phyloP scores from a whole-genome alignment of 2,888 invertebrate species.

The Calameuta pallipes region DNA sequence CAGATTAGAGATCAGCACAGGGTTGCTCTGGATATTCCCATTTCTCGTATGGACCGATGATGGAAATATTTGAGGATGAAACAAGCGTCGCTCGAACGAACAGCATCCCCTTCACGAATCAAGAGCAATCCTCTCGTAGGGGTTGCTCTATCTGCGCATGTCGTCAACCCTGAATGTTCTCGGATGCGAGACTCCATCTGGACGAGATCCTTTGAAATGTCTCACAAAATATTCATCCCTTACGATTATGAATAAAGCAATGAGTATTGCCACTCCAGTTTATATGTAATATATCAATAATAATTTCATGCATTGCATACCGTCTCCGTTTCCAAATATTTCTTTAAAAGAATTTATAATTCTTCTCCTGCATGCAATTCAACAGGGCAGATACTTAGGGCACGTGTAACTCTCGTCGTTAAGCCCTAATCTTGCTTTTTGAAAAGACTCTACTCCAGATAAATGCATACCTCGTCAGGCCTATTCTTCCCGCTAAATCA shows the following conservation, averaged over 20 bases:
- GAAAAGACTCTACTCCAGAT: background rate
- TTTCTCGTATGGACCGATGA: background rate
- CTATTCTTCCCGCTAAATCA: background rate
- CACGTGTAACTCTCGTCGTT: background rate
- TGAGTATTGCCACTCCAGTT: background rate
- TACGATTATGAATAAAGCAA: background rate
- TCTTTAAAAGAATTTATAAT: background rate
- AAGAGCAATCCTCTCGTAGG: background rate
- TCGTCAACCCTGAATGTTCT: background rate
- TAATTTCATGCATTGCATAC: background rate
- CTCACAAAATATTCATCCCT: background rate
- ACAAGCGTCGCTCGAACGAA: background rate
- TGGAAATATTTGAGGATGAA: background rate
- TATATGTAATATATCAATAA: background rate
- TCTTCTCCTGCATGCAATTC: background rate
- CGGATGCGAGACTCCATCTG: background rate
- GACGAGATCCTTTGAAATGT: background rate
- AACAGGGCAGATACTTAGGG: background rate
- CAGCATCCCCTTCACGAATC: background rate
- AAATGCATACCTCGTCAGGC: background rate
- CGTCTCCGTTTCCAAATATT: background rate
- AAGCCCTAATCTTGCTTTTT: background rate
- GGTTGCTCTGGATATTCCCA: background rate
- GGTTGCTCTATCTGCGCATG: background rate
- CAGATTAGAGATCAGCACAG: background rate